These are phyloP conservation scores for Tetrao urogallus DNA, from an alignment of 2,113 vertebrate genomes.

Conservation along the genomic window DNA sequence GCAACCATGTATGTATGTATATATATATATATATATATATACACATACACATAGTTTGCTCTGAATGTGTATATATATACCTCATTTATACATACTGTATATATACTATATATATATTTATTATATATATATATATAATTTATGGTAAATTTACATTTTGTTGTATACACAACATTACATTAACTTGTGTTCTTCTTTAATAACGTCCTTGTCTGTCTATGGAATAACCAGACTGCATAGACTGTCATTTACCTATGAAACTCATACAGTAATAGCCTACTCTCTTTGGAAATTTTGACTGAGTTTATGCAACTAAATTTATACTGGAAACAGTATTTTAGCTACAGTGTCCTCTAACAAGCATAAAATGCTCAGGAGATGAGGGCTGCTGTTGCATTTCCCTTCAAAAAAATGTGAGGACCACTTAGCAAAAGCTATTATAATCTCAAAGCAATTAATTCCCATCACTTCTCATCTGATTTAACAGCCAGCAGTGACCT, in stretches of 20 bases:
- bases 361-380: background rate
- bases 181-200: background rate
- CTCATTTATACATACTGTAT: too few species aligned
- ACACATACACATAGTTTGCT: too few species aligned
- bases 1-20: too few species aligned
- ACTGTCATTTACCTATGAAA: background rate
- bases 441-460: slow-evolving; percentile 12
- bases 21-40: too few species aligned
- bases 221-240: background rate
- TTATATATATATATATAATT: background rate
- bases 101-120: too few species aligned
- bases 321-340: background rate
- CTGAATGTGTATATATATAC: too few species aligned
- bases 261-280: background rate
- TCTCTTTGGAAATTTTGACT: background rate
- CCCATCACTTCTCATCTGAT: background rate
- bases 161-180: background rate
- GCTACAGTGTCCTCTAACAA: background rate
- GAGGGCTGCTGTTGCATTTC: background rate
- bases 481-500: background rate
- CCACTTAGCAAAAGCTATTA: background rate
- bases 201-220: background rate
- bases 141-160: background rate
- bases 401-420: background rate
- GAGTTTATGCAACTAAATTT: background rate